Conservation (phyloP, 2,113 vertebrate genomes). For the Nothoprocta pentlandii region DNA sequence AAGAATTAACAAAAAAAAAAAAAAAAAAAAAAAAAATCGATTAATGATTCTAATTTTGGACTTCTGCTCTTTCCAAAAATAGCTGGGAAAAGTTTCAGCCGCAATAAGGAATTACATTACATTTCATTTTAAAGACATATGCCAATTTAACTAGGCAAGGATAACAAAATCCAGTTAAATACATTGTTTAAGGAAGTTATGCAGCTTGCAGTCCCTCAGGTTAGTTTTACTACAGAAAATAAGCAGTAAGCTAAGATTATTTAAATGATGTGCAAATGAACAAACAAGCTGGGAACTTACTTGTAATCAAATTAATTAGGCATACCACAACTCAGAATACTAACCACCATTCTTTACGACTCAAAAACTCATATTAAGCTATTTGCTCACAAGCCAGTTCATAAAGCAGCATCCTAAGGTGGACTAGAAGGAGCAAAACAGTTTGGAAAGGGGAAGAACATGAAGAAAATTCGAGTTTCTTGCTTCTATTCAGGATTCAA, state of each 20-base stretch:
- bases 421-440: background rate
- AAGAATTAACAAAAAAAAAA: constrained; percentile 19
- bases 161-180: background rate
- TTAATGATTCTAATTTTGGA: background rate
- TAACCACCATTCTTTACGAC: background rate
- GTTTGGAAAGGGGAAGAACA: background rate
- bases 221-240: background rate
- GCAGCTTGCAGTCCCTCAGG: background rate
- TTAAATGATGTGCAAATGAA: background rate
- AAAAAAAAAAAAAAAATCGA: background rate
- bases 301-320: background rate
- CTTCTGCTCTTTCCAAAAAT: background rate
- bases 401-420: background rate
- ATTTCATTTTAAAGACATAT: background rate
- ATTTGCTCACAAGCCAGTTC: background rate
- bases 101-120: background rate
- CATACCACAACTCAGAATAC: background rate
- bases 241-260: background rate
- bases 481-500: constrained; percentile 24
- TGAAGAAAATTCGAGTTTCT: constrained; percentile 29
- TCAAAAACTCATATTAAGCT: background rate
- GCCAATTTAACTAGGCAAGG: background rate
- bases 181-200: background rate
- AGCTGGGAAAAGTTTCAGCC: background rate
- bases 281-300: background rate